Percentiles rank a stretch among this genome's conserved stretches.
Conservation (phyloP, 2,888 invertebrate species). For the Chorisops tibialis region DNA sequence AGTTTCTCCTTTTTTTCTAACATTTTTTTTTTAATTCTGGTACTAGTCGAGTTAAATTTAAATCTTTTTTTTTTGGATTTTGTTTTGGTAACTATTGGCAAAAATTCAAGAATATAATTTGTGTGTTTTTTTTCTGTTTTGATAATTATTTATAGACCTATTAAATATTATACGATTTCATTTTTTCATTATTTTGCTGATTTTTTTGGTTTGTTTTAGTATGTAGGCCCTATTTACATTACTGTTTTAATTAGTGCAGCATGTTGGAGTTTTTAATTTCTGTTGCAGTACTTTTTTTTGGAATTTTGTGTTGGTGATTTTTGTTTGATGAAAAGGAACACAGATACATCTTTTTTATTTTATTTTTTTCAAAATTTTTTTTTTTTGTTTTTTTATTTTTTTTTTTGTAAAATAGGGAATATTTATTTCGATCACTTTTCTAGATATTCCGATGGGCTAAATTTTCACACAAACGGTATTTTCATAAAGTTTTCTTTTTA, state of each 20-base stretch:
- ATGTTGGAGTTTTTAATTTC: background rate
- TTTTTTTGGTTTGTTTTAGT: conserved; percentile 22
- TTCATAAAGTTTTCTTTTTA: background rate
- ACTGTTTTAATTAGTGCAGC: too few species aligned
- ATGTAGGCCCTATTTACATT: too few species aligned
- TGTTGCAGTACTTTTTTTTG: background rate
- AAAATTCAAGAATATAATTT: background rate
- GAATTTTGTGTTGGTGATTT: background rate
- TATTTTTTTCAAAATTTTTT: background rate
- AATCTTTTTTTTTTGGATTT: background rate
- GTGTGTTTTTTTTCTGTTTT: conserved; percentile 3
- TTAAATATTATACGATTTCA: conserved; percentile 29
- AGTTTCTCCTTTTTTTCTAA: background rate
- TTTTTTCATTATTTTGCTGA: conserved; percentile 25
- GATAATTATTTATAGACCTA: conserved; percentile 26
- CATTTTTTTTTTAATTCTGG: too few species aligned
- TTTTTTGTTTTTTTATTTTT: background rate
- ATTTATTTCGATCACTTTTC: too few species aligned
- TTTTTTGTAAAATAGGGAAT: background rate
- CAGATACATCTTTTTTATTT: background rate
- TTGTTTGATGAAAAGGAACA: too few species aligned
- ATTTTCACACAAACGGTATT: background rate
- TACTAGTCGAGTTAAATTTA: too few species aligned
- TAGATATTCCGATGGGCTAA: background rate
- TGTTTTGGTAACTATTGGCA: background rate